A percentile compares a stretch with the other conserved stretches of the same genome.
Conservation (phyloP, 2,888 invertebrate genomes). For the Lasius platythorax region DNA sequence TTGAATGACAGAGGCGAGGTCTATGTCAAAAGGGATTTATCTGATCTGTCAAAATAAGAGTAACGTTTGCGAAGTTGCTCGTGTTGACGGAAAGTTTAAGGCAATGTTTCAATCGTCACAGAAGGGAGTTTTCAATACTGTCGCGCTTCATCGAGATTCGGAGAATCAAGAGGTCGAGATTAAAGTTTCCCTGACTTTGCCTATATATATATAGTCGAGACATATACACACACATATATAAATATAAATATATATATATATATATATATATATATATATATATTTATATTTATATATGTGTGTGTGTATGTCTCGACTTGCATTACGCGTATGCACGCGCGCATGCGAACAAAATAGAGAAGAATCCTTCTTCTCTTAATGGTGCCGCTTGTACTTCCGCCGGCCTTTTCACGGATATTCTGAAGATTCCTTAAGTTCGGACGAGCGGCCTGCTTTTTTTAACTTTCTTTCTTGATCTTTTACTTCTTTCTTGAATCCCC, state of each 20-base stretch:
- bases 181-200: slow-evolving; percentile 67
- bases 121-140: slow-evolving; percentile 32
- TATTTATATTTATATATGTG: background rate
- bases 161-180: slow-evolving; percentile 68
- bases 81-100: slow-evolving; percentile 28
- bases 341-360: slow-evolving; percentile 22
- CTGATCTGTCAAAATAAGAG: slow-evolving; percentile 21
- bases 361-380: slow-evolving; percentile 40
- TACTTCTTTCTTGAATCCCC: slow-evolving; percentile 27
- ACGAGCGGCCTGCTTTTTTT: slow-evolving; percentile 33
- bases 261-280: background rate
- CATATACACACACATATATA: no score
- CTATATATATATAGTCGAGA: slow-evolving; percentile 12
- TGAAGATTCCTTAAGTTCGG: slow-evolving; percentile 52
- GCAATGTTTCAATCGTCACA: slow-evolving; percentile 17
- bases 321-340: no score
- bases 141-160: slow-evolving; percentile 57
- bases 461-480: slow-evolving; percentile 27
- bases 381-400: slow-evolving; percentile 49
- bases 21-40: slow-evolving; percentile 5
- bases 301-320: background rate
- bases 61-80: slow-evolving; percentile 7
- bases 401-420: slow-evolving; percentile 41
- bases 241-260: slow-evolving; percentile 1
- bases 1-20: background rate